Conservation (phyloP, 64 coral and sea anemone genomes). For the Platygyra sinensis region DNA sequence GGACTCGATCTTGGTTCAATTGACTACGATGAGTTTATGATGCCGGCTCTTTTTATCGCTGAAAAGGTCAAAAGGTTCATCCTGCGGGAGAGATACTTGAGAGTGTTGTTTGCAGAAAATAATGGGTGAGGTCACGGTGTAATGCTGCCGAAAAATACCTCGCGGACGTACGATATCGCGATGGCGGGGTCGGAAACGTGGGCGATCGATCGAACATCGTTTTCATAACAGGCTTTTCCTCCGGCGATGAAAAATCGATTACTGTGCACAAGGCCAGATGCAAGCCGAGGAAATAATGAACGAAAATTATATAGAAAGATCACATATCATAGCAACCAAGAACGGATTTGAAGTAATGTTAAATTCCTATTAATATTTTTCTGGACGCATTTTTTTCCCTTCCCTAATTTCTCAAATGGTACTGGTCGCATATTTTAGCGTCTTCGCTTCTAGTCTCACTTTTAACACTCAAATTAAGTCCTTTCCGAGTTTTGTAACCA, state of each 20-base stretch:
- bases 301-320: no score
- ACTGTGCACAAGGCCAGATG: no score
- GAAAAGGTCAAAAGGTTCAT: background rate
- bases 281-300: no score
- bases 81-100: background rate
- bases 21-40: background rate
- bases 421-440: background rate
- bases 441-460: background rate
- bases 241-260: no score
- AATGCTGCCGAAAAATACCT: background rate
- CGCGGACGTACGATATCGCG: background rate
- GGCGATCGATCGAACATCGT: background rate
- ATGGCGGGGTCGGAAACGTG: background rate
- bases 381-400: background rate
- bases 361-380: background rate
- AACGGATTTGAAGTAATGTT: background rate
- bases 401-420: background rate
- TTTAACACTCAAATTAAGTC: background rate
- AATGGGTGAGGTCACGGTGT: background rate
- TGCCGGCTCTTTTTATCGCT: background rate
- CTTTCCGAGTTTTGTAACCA: background rate
- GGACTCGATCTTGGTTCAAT: background rate
- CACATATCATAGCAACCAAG: background rate
- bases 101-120: background rate
- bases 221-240: background rate